Percentiles rank a stretch among this genome's conserved stretches.
Conservation (phyloP, 35 echinoderm and acorn worm genomes). For the Eucidaris tribuloides region DNA sequence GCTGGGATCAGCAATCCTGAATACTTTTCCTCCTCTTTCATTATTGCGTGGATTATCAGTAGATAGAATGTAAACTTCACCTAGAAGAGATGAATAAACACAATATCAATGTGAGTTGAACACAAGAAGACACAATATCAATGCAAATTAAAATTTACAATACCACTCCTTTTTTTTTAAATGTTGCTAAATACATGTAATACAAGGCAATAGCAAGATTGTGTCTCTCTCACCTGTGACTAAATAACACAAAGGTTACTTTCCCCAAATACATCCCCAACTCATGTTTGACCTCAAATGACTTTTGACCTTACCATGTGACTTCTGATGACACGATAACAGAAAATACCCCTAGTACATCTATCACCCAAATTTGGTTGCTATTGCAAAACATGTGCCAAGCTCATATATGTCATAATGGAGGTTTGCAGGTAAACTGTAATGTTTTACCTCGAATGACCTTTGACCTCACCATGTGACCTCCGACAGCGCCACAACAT, state of each 20-base stretch:
- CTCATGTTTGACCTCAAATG: too few species aligned
- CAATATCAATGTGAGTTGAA: background rate
- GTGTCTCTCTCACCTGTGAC: background rate
- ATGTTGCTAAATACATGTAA: background rate
- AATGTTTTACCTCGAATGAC: too few species aligned
- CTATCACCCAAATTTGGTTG: too few species aligned
- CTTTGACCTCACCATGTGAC: too few species aligned
- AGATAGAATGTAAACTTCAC: slow-evolving; percentile 76
- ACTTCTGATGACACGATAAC: too few species aligned
- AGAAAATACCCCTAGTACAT: too few species aligned
- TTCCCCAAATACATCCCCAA: too few species aligned
- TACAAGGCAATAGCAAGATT: background rate
- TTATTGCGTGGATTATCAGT: slow-evolving; percentile 42
- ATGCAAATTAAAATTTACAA: background rate
- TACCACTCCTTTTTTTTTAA: background rate
- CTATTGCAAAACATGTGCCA: too few species aligned
- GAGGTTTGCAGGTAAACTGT: too few species aligned
- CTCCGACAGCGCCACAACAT: too few species aligned
- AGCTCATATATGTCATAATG: too few species aligned
- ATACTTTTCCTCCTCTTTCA: slow-evolving; percentile 69
- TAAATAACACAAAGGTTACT: background rate
- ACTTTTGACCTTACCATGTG: too few species aligned
- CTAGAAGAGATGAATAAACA: slow-evolving; percentile 32
- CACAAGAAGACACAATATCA: background rate
- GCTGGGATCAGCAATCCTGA: slow-evolving; percentile 77